Base-by-base conservation (phyloP, 2,113 vertebrate species). In the Istiophorus platypterus region DNA sequence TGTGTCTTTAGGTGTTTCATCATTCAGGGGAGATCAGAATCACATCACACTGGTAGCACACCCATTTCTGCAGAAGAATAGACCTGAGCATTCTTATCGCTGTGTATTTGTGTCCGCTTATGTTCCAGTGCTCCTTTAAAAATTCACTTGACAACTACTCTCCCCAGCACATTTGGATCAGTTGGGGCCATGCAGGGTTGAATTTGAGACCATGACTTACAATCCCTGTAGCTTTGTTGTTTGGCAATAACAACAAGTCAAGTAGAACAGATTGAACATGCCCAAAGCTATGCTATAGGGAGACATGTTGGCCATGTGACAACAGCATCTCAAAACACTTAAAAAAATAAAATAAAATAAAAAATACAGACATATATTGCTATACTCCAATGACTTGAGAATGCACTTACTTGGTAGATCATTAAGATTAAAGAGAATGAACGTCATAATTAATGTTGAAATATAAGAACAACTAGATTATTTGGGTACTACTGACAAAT, bases 191-290 rank as follows among this genome's bases (percentile, higher is more conserved):
- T 47, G 61, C 22, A 45, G 27, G 24, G 52, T 9, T 80, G 73
- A 62, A 47, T 63, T 54, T 3, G 5, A 75, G 57, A n/a, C 76
- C 52, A 42, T 37, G 39, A 41, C 69, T 51, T 59, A 75, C 76
- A 51, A 84, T 71, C 80, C 39, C 39, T 56, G 27, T n/a, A 47
- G 79, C 72, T 84, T 82, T 75, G 52, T 76, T 84, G 51, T 78
- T 66, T 81, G 84, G 56, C 78, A 75, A 78, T 80, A 87, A 74
- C 70, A 84, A 63, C 24, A 75, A 70, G 17, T 49, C 34, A 81
- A 74, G 68, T 0, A 24, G 63, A 72, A 56, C 54, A 54, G 14
- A 49, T 34, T 54, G 64, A 84, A 87, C 84, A 74, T 78, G 24
- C 81, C 72, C 75, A 73, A 37, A 11, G 0, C 41, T 57, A 27